phyloP scores from a whole-genome alignment of 2,797 vertebrate species.

The Picus viridis region DNA sequence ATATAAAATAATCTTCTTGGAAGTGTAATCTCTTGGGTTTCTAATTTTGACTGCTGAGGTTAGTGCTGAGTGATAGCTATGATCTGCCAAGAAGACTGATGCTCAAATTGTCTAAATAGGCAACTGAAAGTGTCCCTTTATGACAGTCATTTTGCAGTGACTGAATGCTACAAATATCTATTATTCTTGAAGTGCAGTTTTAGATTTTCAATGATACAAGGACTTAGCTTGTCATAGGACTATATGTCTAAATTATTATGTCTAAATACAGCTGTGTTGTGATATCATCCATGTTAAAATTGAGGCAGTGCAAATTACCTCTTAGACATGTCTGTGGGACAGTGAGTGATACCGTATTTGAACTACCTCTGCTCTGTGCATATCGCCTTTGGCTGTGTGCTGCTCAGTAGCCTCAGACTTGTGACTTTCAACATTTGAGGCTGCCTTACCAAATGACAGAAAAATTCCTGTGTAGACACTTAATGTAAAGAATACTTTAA shows the following conservation, averaged over 20 bases:
- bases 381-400: neutral
- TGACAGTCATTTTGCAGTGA: neutral
- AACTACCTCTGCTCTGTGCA: neutral
- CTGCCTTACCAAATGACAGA: neutral
- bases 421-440: neutral
- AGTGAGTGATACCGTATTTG: neutral
- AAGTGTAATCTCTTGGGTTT: neutral
- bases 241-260: neutral
- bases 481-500: neutral
- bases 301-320: neutral
- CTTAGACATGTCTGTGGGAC: neutral
- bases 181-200: neutral
- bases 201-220: neutral
- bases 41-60: neutral
- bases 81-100: neutral
- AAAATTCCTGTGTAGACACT: neutral
- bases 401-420: neutral
- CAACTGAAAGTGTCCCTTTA: neutral
- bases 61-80: neutral
- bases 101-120: neutral
- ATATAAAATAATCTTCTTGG: neutral
- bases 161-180: neutral
- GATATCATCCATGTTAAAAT: neutral
- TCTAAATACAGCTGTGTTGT: accelerated
- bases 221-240: neutral